Conservation (phyloP, 1,140 invertebrate species). For the Caerostris darwini region DNA sequence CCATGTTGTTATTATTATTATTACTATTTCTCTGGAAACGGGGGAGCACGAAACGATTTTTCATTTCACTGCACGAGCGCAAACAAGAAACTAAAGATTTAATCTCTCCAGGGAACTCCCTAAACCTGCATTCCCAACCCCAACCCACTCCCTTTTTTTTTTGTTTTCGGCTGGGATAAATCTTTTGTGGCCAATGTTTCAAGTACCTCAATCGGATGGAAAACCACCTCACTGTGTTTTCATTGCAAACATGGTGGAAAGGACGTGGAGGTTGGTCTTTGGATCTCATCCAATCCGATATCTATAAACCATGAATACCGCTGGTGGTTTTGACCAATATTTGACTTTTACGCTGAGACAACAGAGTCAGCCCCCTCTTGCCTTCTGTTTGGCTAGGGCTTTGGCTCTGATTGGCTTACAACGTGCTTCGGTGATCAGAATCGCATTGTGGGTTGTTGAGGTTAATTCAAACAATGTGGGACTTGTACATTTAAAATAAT, state of each 20-base stretch:
- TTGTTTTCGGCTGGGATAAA: constrained; percentile 22
- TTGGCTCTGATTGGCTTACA: constrained; percentile 53
- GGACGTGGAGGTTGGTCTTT: not conserved
- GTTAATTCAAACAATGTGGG: constrained; percentile 23
- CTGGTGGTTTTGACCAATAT: constrained; percentile 65
- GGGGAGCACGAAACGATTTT: constrained; percentile 27
- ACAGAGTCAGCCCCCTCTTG: not conserved
- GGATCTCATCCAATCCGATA: constrained; percentile 41
- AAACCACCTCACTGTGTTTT: constrained; percentile 56
- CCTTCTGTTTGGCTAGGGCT: constrained; percentile 52
- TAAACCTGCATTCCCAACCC: not conserved
- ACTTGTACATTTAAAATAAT: constrained; percentile 56
- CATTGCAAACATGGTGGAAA: constrained; percentile 35
- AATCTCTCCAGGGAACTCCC: constrained; percentile 14
- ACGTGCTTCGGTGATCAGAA: constrained; percentile 1
- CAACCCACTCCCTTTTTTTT: not conserved
- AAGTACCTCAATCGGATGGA: constrained; percentile 54
- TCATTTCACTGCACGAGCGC: constrained; percentile 45
- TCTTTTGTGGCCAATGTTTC: constrained; percentile 65
- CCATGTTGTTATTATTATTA: not conserved
- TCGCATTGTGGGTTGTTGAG: constrained; percentile 55
- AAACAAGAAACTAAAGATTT: constrained; percentile 50
- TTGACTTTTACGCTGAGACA: constrained; percentile 52
- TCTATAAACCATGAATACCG: constrained; percentile 50
- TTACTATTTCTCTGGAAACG: not conserved